These are phyloP conservation scores for Galago senegalensis DNA, from an alignment of 2,797 vertebrate species.

Conservation along the genomic window DNA sequence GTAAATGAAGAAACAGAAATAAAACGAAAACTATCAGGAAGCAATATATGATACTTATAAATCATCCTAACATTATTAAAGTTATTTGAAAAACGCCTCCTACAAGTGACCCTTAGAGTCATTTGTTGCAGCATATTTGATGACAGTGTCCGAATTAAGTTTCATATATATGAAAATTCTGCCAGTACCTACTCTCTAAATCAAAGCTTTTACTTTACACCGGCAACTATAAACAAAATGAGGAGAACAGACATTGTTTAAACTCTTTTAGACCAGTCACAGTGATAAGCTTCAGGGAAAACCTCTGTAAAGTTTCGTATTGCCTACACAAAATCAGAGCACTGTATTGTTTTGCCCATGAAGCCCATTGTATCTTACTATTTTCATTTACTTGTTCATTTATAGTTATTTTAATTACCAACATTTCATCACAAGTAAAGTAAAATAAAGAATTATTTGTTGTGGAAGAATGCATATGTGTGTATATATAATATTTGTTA, in stretches of 20 bases:
- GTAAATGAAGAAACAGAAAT: constrained; percentile 51
- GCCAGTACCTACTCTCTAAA: background rate
- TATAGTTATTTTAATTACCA: background rate
- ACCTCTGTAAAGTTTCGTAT: background rate
- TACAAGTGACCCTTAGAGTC: background rate
- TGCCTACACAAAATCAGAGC: background rate
- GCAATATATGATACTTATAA: constrained; percentile 28
- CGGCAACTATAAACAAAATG: background rate
- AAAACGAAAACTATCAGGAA: constrained; percentile 56
- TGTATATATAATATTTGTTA: background rate
- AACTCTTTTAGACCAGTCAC: background rate
- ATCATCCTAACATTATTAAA: constrained; percentile 9
- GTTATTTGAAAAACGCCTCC: background rate
- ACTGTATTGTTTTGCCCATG: background rate
- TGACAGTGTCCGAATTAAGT: constrained; percentile 14
- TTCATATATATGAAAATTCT: constrained; percentile 20
- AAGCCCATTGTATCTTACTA: background rate
- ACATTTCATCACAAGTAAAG: background rate
- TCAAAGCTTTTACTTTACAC: constrained; percentile 5
- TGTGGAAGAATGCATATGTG: background rate
- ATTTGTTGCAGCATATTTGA: background rate
- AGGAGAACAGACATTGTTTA: background rate
- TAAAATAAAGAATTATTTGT: background rate
- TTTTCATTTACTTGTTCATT: background rate
- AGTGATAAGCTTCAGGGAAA: background rate